phyloP scores from a whole-genome alignment of 2,797 vertebrate genomes.

The Hypotaenidia okinawae region DNA sequence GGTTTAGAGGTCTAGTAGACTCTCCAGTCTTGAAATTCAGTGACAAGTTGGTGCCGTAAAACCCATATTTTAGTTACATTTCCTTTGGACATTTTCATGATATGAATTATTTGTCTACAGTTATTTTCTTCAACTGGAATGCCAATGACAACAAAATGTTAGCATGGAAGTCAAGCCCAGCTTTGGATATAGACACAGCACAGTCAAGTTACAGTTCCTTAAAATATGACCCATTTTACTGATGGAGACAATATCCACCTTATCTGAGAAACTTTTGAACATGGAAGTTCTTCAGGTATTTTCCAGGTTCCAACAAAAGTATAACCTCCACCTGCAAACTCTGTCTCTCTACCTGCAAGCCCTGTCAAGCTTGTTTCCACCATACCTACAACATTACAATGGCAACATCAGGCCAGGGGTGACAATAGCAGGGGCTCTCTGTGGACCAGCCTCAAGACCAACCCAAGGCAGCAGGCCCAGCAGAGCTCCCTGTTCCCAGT shows the following conservation, averaged over 20 bases:
- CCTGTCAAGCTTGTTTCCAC: neutral
- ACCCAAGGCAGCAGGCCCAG: neutral
- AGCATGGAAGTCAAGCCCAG: neutral
- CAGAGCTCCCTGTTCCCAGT: fast-evolving
- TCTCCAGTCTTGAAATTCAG: neutral
- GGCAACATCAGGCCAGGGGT: neutral
- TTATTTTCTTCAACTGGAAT: neutral
- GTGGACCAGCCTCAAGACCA: neutral
- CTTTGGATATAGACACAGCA: neutral
- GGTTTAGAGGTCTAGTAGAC: neutral
- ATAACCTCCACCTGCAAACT: neutral
- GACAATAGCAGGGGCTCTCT: neutral
- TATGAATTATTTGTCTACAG: neutral
- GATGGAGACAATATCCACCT: neutral
- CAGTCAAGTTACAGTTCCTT: neutral
- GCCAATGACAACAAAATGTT: neutral
- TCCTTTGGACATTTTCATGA: neutral
- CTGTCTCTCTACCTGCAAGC: too few relatives aligned
- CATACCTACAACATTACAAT: neutral
- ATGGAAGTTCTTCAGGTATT: neutral
- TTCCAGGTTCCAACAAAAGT: neutral
- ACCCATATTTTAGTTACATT: neutral
- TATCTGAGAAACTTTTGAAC: neutral
- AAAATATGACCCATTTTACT: neutral
- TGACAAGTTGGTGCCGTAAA: neutral